Evolutionary conservation across 2,797 vertebrate genomes (phyloP).

Genomic region (Siniperca obscura): DNA sequence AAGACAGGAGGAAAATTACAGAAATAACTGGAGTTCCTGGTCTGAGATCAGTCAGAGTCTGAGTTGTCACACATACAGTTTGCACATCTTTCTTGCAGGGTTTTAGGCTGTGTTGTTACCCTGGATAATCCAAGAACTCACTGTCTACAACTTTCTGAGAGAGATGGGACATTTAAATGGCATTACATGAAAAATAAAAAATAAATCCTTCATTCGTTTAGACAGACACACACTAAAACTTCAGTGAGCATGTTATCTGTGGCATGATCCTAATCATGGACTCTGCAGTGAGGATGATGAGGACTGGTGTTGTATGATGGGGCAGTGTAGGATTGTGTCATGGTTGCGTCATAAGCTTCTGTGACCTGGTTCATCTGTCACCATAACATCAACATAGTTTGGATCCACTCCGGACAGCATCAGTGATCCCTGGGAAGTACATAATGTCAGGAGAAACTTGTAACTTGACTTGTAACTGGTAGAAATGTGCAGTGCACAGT

Average conservation of each 20-base stretch:
- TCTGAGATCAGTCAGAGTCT: background rate
- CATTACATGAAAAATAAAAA: background rate
- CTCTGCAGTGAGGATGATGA: background rate
- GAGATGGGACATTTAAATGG: background rate
- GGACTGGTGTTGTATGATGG: background rate
- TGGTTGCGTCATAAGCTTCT: conserved; percentile 32
- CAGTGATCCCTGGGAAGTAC: background rate
- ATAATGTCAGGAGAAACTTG: background rate
- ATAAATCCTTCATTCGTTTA: conserved; percentile 4
- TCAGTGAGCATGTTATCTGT: background rate
- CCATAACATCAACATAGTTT: background rate
- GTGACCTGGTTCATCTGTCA: conserved; percentile 10
- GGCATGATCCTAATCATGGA: background rate
- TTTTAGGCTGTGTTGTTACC: background rate
- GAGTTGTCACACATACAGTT: conserved; percentile 1
- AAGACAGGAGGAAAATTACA: background rate
- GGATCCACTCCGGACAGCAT: background rate
- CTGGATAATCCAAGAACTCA: background rate
- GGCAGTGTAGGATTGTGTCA: conserved; percentile 13
- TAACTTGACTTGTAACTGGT: background rate
- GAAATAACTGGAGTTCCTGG: background rate
- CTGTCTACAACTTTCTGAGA: background rate
- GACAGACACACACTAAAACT: background rate
- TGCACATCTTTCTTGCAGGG: background rate
- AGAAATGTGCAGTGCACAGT: background rate